Evolutionary conservation across 2,888 invertebrate genomes (phyloP), one percentile per base, ranked within the genome.

Genomic region (Aphidoletes aphidimyza): DNA sequence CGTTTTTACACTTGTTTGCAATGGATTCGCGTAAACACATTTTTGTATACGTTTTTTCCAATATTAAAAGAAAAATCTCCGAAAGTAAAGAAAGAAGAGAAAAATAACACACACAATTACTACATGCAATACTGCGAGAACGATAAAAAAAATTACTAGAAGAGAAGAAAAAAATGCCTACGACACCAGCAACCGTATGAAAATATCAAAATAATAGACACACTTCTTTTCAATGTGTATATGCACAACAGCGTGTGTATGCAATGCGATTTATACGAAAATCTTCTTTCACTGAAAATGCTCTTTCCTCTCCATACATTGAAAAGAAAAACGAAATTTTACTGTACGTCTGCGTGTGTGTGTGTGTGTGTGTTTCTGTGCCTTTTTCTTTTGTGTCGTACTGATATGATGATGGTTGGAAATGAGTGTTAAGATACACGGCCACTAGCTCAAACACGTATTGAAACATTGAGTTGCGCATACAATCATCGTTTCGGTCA

Each of bases 271-370:
- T n/a, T 54, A 6, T 54, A 22, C 22, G 22, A 54, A 54, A 54
- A 54, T 54, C 54, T 54, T 54, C 54, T n/a, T 54, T 54, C 22
- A 19, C 30, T 69, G 69, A 69, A 69, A 69, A 69, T 54, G 69
- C 9, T 69, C 34, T 26, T 69, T 69, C 30, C 34, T 69, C 69
- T 69, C 34, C 69, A 69, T 69, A 69, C 69, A 47, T 14, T 1
- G n/a, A 30, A 69, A 69, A 69, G 30, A 69, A 69, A 69, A 69
- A 30, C 34, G 54, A 54, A 69, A 30, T 69, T 39, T 39, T 11
- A 8, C 6, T 39, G 39, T 39, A 39, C 11, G 39, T 11, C 5
- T 39, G 39, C 39, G 11, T 39, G 39, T 39, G 39, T 39, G 11
- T 39, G 39, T 39, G 11, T 39, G 11, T 39, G 39, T 39, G 11